phyloP scores from a whole-genome alignment of 2,888 invertebrate genomes.

The Drosophila yooni region DNA sequence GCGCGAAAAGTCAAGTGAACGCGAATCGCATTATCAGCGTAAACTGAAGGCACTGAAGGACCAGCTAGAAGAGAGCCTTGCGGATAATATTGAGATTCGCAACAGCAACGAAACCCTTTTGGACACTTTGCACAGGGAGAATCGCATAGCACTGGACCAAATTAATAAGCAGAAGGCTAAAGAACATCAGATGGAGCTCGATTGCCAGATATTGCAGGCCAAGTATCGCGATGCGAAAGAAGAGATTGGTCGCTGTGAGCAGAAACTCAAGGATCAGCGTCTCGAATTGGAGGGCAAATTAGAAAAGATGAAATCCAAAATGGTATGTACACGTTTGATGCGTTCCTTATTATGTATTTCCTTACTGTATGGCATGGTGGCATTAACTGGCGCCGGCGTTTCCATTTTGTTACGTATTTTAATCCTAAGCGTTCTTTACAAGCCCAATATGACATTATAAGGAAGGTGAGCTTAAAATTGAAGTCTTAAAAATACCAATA shows the following conservation, averaged over 20 bases:
- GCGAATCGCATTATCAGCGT: constrained; percentile 47
- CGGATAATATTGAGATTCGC: constrained; percentile 5
- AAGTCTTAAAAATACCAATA: not conserved
- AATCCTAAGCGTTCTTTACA: not conserved
- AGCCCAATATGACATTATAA: constrained; percentile 5
- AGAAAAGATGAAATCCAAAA: constrained; percentile 92
- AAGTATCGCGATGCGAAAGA: constrained; percentile 82
- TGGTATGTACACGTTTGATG: constrained; percentile 87
- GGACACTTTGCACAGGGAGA: constrained; percentile 3
- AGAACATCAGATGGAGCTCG: constrained; percentile 45
- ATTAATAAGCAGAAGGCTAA: constrained; percentile 1
- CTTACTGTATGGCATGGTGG: constrained; percentile 1
- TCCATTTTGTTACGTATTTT: not conserved
- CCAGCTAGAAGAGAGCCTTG: constrained; percentile 49
- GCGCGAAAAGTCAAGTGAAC: constrained; percentile 30
- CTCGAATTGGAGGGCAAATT: constrained; percentile 91
- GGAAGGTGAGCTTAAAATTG: not conserved
- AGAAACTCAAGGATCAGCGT: constrained; percentile 83
- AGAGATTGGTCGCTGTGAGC: constrained; percentile 68
- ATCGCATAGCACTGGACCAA: not conserved
- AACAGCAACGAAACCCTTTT: not conserved
- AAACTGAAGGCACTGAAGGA: constrained; percentile 42
- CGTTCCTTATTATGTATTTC: constrained; percentile 15
- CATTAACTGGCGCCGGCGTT: constrained; percentile 3
- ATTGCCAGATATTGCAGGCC: constrained; percentile 82